Evolutionary conservation across 2,113 vertebrate genomes (phyloP), one percentile per base, ranked within the genome.

Genomic region (Otis tarda): DNA sequence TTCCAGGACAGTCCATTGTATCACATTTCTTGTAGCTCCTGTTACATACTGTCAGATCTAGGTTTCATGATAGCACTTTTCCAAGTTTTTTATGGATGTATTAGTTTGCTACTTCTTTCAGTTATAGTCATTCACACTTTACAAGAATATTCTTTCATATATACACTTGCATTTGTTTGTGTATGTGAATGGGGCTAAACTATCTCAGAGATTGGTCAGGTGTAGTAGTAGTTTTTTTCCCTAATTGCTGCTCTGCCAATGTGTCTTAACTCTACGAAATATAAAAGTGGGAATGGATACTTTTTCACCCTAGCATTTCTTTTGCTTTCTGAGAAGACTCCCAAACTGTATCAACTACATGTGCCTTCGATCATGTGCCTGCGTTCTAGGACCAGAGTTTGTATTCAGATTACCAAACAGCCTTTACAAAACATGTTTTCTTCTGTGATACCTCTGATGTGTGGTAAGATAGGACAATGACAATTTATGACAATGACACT

Each of bases 281-380:
- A 18, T 39, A 57, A 31, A 4, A 12, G 41, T 45, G 33, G 27
- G 27, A 67, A 12, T 68, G 12, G 10, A 39, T 55, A 16, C 2
- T 22, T 53, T 41, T 65, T 63, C 23, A 25, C 18, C 15, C 25
- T 82, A 14, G 24, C 9, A 4, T 70, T 91, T 67, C 4, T 67
- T 84, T 74, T 67, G 6, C 77, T 81, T 90, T 28, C 64, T 78
- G 37, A 83, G 31, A 22, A 74, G 68, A 16, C 17, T 87, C 9
- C 13, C 59, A 67, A 67, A n/a, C 24, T 2, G 0, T 15, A 35
- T 53, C 13, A 80, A 12, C 18, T 47, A 4, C 9, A 20, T 10
- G 22, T 82, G 25, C n/a, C 65, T 70, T 84, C 74, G 30, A 37
- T 53, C 9, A 21, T 7, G 6, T 65, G 19, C 18, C 56, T 67